These are phyloP conservation scores for Mormyrops boulengeri DNA, from an alignment of 2,797 vertebrate genomes.

Conservation along the genomic window DNA sequence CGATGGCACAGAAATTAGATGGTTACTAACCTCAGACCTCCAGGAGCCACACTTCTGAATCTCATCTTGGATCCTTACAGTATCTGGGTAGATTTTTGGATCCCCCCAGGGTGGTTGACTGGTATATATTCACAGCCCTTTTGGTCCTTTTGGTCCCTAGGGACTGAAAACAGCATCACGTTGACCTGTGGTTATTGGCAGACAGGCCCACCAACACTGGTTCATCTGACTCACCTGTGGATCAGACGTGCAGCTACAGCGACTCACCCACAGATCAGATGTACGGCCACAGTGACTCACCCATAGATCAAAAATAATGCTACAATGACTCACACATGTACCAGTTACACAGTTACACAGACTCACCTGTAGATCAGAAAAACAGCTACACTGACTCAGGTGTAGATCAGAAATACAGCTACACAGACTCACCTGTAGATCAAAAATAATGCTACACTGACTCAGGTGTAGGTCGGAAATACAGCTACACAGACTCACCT, in stretches of 20 bases:
- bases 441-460: background rate
- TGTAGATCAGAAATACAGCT: background rate
- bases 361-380: background rate
- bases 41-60: background rate
- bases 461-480: background rate
- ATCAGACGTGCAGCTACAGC: background rate
- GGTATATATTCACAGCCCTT: background rate
- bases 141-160: background rate
- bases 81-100: background rate
- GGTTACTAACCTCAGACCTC: background rate
- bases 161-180: background rate
- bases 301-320: background rate
- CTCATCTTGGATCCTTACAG: background rate
- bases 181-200: background rate
- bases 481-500: background rate
- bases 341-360: background rate
- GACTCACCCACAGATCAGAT: background rate
- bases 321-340: background rate
- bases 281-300: background rate
- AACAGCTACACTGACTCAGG: background rate
- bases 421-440: background rate
- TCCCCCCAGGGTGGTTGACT: background rate
- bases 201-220: background rate
- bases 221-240: background rate
- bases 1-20: background rate